Percentiles rank a stretch among this genome's conserved stretches.
Evolutionary conservation across 2,888 invertebrate species (phyloP).

Genomic region (Steinernema scapterisci): DNA sequence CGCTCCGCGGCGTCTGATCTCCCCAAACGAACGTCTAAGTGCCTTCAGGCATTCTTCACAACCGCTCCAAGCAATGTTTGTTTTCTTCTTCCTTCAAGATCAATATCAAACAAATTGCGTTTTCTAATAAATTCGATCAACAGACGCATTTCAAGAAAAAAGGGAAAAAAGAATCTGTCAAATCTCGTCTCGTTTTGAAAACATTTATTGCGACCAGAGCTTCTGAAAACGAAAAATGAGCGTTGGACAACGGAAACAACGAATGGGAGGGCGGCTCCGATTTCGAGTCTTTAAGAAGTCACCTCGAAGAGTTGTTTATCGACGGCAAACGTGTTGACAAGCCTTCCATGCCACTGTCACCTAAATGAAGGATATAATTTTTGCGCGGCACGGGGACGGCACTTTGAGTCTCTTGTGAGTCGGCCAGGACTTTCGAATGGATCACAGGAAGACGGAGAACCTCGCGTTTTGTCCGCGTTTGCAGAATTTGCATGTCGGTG

Average conservation of each 20-base stretch:
- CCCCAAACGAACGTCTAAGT: conserved; percentile 12
- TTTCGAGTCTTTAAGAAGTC: background rate
- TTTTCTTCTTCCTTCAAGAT: background rate
- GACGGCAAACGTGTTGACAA: conserved; percentile 3
- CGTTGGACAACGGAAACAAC: background rate
- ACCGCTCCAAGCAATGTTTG: conserved; percentile 12
- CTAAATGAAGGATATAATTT: background rate
- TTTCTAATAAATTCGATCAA: conserved; percentile 3
- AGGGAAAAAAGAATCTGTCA: background rate
- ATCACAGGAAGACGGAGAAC: background rate
- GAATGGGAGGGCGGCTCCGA: no score
- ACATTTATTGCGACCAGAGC: background rate
- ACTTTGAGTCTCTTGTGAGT: conserved; percentile 5
- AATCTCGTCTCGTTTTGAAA: no score
- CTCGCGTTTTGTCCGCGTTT: conserved; percentile 13
- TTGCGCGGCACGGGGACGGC: no score
- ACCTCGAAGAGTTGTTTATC: background rate
- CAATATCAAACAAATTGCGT: background rate
- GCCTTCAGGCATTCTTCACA: conserved; percentile 31
- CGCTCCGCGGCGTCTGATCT: background rate
- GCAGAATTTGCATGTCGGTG: conserved; percentile 12
- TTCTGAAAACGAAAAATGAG: background rate
- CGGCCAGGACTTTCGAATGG: background rate
- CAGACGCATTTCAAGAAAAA: background rate
- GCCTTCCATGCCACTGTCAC: conserved; percentile 8